Conservation (phyloP, 2,888 invertebrate genomes). For the Pecten maximus region DNA sequence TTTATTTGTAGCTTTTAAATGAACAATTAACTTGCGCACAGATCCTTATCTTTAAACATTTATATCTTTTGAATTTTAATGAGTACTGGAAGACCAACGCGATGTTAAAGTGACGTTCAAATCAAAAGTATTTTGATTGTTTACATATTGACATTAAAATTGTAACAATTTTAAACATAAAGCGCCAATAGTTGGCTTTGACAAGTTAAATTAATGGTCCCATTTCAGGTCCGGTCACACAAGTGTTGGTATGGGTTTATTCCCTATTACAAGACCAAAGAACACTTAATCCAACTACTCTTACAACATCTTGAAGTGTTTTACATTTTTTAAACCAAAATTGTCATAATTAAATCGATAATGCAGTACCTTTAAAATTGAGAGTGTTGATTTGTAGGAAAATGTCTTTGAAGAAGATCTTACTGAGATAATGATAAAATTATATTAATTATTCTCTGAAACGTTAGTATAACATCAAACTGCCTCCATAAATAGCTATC, state of each 20-base stretch:
- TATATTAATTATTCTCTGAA: conserved; percentile 4
- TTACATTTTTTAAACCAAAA: neutral
- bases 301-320: neutral
- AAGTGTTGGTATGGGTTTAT: neutral
- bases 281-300: conserved; percentile 1
- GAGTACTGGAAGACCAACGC: conserved; percentile 24
- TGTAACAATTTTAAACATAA: conserved; percentile 26
- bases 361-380: conserved; percentile 12
- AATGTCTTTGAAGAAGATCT: neutral
- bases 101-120: neutral
- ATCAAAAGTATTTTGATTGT: neutral
- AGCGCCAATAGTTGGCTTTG: neutral
- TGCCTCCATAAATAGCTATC: neutral
- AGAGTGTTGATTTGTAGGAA: neutral
- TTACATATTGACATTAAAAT: conserved; percentile 31
- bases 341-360: conserved; percentile 16
- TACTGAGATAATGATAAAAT: neutral
- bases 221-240: neutral
- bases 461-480: neutral
- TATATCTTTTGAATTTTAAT: conserved; percentile 20
- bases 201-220: conserved; percentile 11
- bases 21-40: conserved; percentile 14
- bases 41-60: conserved; percentile 24
- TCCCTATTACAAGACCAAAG: neutral
- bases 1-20: neutral